Conservation (phyloP, 2,113 vertebrate species). For the Pongo abelii region DNA sequence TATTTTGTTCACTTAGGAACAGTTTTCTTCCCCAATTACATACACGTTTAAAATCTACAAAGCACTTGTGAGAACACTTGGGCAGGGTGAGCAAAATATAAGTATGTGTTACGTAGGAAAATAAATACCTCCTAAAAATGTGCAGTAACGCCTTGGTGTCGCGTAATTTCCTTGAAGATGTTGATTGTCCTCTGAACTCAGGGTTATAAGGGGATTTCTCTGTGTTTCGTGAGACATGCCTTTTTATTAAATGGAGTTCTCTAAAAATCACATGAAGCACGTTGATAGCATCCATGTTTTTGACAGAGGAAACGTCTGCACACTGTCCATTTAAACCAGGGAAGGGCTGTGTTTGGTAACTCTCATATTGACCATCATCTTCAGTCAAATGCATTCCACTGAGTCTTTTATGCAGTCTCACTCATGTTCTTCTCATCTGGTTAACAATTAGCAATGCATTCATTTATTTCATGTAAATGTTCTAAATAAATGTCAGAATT, state of each 20-base stretch:
- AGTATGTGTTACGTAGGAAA: neutral
- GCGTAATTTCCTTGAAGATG: rapidly evolving
- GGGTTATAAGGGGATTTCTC: neutral
- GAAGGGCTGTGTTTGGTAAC: neutral
- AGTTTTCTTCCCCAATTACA: neutral
- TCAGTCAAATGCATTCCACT: rapidly evolving
- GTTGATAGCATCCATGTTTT: neutral
- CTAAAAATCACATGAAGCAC: neutral
- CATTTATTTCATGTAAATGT: neutral
- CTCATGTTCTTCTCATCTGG: neutral
- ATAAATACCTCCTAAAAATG: neutral
- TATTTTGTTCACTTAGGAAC: neutral
- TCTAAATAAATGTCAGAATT: neutral
- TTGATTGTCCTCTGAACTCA: rapidly evolving
- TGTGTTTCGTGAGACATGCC: neutral
- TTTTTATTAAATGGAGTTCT: neutral
- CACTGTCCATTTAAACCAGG: neutral
- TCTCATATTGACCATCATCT: rapidly evolving
- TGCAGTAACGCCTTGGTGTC: rapidly evolving
- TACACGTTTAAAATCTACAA: rapidly evolving
- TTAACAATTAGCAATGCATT: rapidly evolving
- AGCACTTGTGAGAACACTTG: no score
- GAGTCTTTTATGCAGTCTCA: neutral
- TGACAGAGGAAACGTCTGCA: neutral
- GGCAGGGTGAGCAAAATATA: rapidly evolving